phyloP scores from a whole-genome alignment of 2,113 vertebrate species.

The Brevimyrus niger region DNA sequence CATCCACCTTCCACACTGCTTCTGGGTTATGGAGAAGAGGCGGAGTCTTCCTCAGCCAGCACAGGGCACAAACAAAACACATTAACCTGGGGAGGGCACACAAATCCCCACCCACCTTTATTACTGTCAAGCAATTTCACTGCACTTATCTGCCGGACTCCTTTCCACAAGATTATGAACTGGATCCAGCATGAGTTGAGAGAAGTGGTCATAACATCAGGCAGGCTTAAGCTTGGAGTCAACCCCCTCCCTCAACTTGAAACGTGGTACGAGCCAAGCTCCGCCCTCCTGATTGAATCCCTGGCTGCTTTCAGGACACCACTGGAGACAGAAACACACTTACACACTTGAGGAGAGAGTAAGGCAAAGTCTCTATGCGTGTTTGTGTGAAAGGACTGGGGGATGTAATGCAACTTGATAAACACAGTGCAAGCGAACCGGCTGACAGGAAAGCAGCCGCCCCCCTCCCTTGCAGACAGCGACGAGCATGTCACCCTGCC shows the following conservation, averaged over 20 bases:
- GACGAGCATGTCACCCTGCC: neutral
- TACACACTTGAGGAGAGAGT: neutral
- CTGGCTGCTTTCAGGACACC: neutral
- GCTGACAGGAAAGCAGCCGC: neutral
- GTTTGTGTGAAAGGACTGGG: neutral
- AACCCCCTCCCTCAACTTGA: neutral
- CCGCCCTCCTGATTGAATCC: neutral
- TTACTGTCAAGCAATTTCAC: constrained; percentile 28
- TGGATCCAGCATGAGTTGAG: neutral
- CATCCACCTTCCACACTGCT: neutral
- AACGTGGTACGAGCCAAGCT: neutral
- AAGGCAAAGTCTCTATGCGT: neutral
- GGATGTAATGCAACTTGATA: neutral
- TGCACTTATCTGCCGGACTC: neutral
- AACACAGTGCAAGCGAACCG: neutral
- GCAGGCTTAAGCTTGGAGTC: neutral
- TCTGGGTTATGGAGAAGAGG: neutral
- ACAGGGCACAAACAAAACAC: neutral
- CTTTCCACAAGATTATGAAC: constrained; percentile 18
- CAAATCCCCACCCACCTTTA: neutral
- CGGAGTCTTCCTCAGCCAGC: neutral
- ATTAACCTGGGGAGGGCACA: neutral
- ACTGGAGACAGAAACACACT: neutral
- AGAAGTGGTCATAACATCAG: neutral
- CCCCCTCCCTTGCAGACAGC: neutral